A percentile compares a stretch with the other conserved stretches of the same genome.
Evolutionary conservation across 2,113 vertebrate genomes (phyloP).

Genomic region (Xiphophorus hellerii): DNA sequence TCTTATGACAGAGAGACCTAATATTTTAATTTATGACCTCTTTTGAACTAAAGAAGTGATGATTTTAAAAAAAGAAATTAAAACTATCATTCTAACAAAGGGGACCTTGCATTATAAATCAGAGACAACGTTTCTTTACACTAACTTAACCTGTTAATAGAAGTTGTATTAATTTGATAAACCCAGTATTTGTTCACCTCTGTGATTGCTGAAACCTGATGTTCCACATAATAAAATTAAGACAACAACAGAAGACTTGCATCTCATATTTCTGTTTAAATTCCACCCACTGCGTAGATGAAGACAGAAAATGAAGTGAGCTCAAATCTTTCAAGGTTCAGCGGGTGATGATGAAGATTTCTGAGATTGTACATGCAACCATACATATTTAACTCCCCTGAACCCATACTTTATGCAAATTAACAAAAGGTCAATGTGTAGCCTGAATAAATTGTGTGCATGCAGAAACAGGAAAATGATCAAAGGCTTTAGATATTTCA

Average conservation of each 20-base stretch:
- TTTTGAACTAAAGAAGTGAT: not conserved
- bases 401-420: slow-evolving; percentile 19
- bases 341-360: not conserved
- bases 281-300: not conserved
- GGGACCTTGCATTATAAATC: not conserved
- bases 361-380: not conserved
- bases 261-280: not conserved
- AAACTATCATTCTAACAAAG: not conserved
- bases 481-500: not conserved
- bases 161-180: not conserved
- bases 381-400: not conserved
- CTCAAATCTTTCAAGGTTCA: slow-evolving; percentile 1
- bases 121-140: not conserved
- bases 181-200: not conserved
- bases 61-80: no score
- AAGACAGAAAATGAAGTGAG: not conserved
- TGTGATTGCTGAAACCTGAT: not conserved
- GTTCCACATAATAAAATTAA: not conserved
- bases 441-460: not conserved
- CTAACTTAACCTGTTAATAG: not conserved
- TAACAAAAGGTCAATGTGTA: not conserved
- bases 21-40: no score
- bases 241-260: not conserved
- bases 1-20: no score
- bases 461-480: not conserved